Evolutionary conservation across 2,888 invertebrate genomes (phyloP).

Genomic region (Catocala nupta): DNA sequence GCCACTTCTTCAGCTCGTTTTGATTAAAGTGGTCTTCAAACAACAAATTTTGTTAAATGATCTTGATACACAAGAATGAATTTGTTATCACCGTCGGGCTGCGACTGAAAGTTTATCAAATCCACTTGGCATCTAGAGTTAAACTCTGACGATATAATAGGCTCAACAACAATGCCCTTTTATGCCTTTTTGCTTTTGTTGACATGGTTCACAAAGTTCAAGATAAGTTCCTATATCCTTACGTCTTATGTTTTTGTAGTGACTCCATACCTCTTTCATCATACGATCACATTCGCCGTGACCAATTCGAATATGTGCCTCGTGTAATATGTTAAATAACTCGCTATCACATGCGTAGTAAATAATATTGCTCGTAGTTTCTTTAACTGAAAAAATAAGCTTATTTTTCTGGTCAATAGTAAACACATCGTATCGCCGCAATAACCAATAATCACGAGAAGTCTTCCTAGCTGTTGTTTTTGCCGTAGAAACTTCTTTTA

Average conservation of each 20-base stretch:
- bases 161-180: not conserved
- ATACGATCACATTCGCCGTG: conserved; percentile 17
- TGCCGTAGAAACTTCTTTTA: too few species aligned
- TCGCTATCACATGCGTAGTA: not conserved
- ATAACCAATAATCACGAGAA: too few species aligned
- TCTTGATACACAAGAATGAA: not conserved
- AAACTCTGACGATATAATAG: not conserved
- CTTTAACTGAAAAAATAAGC: too few species aligned
- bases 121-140: not conserved
- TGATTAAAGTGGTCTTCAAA: not conserved
- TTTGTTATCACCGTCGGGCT: not conserved
- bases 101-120: not conserved
- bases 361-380: too few species aligned
- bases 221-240: not conserved
- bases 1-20: too few species aligned
- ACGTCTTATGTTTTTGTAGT: conserved; percentile 2
- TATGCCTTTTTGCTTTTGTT: not conserved
- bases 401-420: too few species aligned
- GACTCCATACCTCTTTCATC: not conserved
- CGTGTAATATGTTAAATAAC: conserved; percentile 7
- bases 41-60: conserved; percentile 7
- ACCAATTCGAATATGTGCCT: conserved; percentile 10
- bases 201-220: conserved; percentile 3
- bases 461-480: too few species aligned
- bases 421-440: too few species aligned